These are phyloP conservation scores for Pseudochaenichthys georgianus DNA, from an alignment of 2,797 vertebrate species.

Conservation along the genomic window DNA sequence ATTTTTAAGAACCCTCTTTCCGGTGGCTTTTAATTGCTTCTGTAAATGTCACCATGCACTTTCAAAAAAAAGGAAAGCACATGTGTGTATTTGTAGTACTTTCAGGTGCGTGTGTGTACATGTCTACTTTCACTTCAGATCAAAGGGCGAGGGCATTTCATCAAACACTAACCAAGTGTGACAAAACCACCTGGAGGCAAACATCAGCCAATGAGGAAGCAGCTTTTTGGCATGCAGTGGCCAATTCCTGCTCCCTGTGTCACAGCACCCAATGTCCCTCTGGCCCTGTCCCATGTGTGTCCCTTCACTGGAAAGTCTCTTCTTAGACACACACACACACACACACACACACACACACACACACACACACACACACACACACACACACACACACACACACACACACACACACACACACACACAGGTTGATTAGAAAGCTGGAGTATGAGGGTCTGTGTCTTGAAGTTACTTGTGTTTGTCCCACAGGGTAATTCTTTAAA, in stretches of 20 bases:
- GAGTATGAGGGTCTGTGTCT: constrained; percentile 38
- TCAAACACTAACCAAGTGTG: constrained; percentile 71
- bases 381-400: too few species aligned
- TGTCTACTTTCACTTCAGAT: constrained; percentile 57
- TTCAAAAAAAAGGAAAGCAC: constrained; percentile 7
- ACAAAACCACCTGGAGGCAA: constrained; percentile 68
- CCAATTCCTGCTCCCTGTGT: constrained; percentile 53
- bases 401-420: constrained; percentile 9
- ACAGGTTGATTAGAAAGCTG: constrained; percentile 13
- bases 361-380: too few species aligned
- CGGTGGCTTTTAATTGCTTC: constrained; percentile 28
- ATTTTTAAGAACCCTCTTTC: background rate
- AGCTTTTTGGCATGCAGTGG: constrained; percentile 51
- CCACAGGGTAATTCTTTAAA: constrained; percentile 8
- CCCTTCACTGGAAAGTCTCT: constrained; percentile 49
- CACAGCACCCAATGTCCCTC: constrained; percentile 43
- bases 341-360: too few species aligned
- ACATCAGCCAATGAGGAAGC: constrained; percentile 58
- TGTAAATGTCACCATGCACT: constrained; percentile 17
- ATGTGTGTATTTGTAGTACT: constrained; percentile 12
- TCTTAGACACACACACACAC: background rate
- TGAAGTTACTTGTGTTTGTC: constrained; percentile 1
- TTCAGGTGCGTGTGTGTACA: background rate
- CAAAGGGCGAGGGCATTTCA: constrained; percentile 67
- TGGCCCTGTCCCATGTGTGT: constrained; percentile 43